These are phyloP conservation scores for Zapus hudsonius DNA, from an alignment of 2,113 vertebrate genomes.

Conservation along the genomic window DNA sequence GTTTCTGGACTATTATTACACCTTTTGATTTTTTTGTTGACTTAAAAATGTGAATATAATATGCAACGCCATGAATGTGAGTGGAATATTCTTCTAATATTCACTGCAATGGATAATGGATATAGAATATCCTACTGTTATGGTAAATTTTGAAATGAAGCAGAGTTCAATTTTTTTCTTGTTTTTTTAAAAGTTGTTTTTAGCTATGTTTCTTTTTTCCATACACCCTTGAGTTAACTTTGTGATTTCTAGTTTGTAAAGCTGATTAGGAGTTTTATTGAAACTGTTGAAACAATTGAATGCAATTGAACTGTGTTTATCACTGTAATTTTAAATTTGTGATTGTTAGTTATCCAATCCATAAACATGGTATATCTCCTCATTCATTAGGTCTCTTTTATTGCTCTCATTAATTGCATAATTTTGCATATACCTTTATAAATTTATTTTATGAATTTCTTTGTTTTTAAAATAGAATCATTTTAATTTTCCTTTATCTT, in stretches of 20 bases:
- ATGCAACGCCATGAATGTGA: background rate
- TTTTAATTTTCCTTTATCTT: slow-evolving; percentile 28
- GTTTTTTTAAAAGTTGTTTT: background rate
- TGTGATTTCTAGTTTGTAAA: background rate
- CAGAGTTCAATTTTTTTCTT: background rate
- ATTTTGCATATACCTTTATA: background rate
- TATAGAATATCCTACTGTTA: background rate
- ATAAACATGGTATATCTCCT: background rate
- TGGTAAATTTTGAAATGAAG: slow-evolving; percentile 4
- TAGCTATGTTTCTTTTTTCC: background rate
- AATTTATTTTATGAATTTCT: background rate
- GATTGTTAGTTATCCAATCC: background rate
- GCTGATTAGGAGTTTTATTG: background rate
- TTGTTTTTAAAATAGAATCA: slow-evolving; percentile 6
- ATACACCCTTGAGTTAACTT: background rate
- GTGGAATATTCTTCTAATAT: background rate
- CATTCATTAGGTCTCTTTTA: background rate
- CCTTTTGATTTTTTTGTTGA: background rate
- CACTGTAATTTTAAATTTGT: background rate
- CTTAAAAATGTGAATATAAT: background rate
- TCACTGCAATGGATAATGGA: background rate
- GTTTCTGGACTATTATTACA: background rate
- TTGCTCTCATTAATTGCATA: slow-evolving; percentile 15
- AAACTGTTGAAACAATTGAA: background rate
- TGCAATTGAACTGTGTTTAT: background rate